A percentile compares a stretch with the other conserved stretches of the same genome.
Evolutionary conservation across 2,113 vertebrate genomes (phyloP).

Genomic region (Saccopteryx bilineata): DNA sequence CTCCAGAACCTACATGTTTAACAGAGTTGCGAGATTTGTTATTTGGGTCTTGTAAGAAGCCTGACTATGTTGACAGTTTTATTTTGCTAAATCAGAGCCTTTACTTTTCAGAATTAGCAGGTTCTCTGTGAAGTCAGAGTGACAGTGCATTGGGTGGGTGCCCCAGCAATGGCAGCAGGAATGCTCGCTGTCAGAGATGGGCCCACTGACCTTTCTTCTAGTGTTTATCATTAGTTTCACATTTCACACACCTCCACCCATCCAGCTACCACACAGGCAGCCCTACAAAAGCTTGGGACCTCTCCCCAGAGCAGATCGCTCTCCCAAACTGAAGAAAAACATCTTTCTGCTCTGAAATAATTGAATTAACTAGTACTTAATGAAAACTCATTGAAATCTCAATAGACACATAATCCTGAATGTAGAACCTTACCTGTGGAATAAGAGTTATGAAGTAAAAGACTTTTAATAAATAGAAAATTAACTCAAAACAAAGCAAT

Average conservation of each 20-base stretch:
- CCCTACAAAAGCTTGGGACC: not conserved
- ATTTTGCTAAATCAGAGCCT: not conserved
- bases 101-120: not conserved
- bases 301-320: not conserved
- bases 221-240: not conserved
- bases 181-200: not conserved
- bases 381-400: not conserved
- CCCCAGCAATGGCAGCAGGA: not conserved
- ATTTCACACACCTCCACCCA: not conserved
- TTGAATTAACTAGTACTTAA: not conserved
- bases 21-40: not conserved
- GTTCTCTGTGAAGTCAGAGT: not conserved
- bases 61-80: not conserved
- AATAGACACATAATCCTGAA: not conserved
- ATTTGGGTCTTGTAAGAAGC: not conserved
- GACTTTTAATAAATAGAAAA: not conserved
- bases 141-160: not conserved
- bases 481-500: slow-evolving; percentile 3
- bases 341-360: not conserved
- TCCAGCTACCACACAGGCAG: not conserved
- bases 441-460: not conserved
- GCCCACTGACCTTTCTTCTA: not conserved
- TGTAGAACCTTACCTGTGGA: not conserved
- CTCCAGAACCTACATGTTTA: not conserved
- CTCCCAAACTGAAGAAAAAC: not conserved